These are phyloP conservation scores for Thaumetopoea pityocampa DNA, from an alignment of 1,140 invertebrate species.

Conservation along the genomic window DNA sequence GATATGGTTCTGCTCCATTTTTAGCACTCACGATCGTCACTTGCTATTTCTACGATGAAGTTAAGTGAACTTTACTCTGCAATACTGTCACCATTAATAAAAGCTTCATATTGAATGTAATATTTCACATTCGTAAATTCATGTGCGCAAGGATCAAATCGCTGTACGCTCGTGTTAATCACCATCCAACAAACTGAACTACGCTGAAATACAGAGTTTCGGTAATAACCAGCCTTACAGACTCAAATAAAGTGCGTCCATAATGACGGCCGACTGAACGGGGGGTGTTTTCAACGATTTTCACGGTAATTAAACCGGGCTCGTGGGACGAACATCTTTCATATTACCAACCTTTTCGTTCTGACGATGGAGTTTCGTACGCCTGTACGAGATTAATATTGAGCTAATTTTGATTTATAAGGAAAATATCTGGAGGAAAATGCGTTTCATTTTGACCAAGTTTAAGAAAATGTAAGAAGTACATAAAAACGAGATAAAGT, in stretches of 20 bases:
- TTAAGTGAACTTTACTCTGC: no score
- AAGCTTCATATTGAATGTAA: no score
- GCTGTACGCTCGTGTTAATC: neutral
- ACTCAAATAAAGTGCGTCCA: constrained; percentile 29
- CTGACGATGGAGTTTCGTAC: neutral
- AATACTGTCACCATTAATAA: no score
- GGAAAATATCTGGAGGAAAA: no score
- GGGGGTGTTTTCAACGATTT: constrained; percentile 19
- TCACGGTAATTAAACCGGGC: constrained; percentile 24
- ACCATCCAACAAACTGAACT: constrained; percentile 23
- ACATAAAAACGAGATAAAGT: neutral
- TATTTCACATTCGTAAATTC: no score
- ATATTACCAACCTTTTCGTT: neutral
- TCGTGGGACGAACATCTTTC: constrained; percentile 11
- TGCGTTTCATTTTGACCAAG: no score
- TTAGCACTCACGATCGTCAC: no score
- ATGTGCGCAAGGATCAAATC: neutral
- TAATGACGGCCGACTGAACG: constrained; percentile 22
- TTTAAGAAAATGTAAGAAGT: neutral
- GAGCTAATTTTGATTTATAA: constrained; percentile 1
- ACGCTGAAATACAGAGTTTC: constrained; percentile 28
- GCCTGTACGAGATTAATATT: neutral
- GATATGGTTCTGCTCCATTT: no score
- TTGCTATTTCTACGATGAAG: no score
- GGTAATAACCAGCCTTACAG: constrained; percentile 24